Conservation (phyloP, 2,888 invertebrate species). For the Cheilosia impressa region DNA sequence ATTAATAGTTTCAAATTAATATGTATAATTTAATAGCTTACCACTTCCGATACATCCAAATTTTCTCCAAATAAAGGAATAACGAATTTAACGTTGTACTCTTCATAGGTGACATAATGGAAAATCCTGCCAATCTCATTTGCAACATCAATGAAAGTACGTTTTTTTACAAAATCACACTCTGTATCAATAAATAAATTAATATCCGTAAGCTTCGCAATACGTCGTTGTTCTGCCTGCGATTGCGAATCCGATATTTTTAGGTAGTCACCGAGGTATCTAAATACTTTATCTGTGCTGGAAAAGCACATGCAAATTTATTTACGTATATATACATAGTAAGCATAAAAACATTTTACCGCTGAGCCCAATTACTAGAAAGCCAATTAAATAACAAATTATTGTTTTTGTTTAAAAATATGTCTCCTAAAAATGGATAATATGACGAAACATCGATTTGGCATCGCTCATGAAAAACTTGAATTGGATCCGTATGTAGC, state of each 20-base stretch:
- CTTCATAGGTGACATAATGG: conserved; percentile 38
- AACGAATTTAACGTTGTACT: conserved; percentile 44
- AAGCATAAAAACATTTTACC: conserved; percentile 2
- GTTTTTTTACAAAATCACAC: conserved; percentile 7
- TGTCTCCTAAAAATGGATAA: conserved; percentile 37
- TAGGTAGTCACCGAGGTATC: conserved; percentile 27
- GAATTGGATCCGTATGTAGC: conserved; percentile 35
- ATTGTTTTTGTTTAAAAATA: conserved; percentile 6
- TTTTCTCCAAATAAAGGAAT: conserved; percentile 37
- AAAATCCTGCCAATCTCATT: conserved; percentile 55
- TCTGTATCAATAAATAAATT: conserved; percentile 29
- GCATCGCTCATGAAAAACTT: conserved; percentile 49
- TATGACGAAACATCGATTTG: conserved; percentile 36
- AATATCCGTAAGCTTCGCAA: conserved; percentile 14
- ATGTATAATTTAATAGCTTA: neutral
- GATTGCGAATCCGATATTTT: conserved; percentile 2
- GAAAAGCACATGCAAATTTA: neutral
- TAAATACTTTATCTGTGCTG: conserved; percentile 23
- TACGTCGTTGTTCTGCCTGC: neutral
- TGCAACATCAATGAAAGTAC: conserved; percentile 37
- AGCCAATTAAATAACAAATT: conserved; percentile 43
- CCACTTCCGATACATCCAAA: conserved; percentile 14
- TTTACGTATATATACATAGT: neutral
- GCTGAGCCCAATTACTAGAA: neutral
- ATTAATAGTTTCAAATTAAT: neutral